Conservation (phyloP, 2,113 vertebrate genomes). For the Ptyas mucosa region DNA sequence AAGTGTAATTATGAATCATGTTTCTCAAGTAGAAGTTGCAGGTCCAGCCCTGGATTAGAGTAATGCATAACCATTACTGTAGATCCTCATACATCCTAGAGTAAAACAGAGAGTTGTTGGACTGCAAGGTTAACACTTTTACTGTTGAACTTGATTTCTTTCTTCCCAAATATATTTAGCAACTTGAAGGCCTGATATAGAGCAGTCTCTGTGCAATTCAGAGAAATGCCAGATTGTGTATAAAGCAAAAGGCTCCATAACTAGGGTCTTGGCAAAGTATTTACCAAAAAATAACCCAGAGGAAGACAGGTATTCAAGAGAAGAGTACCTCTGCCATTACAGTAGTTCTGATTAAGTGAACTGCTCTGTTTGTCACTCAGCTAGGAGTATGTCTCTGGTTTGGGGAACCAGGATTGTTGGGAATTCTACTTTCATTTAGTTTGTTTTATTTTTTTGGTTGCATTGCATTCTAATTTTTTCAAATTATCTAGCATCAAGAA, state of each 20-base stretch:
- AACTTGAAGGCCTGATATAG: neutral
- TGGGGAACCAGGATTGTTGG: neutral
- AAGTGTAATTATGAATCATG: constrained; percentile 14
- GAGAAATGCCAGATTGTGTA: neutral
- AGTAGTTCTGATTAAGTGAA: neutral
- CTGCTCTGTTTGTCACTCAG: neutral
- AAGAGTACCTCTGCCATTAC: neutral
- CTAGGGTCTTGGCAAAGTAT: neutral
- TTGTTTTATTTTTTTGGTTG: neutral
- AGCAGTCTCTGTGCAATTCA: neutral
- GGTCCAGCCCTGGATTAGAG: neutral
- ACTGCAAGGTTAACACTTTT: neutral
- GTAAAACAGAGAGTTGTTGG: neutral
- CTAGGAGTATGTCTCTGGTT: neutral
- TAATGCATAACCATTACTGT: neutral
- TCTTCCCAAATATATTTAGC: neutral
- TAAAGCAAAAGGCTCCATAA: neutral
- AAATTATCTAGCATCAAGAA: neutral
- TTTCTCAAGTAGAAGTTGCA: neutral
- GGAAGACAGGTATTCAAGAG: neutral
- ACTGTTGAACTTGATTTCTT: neutral
- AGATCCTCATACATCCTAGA: neutral
- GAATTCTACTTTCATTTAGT: neutral
- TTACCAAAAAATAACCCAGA: neutral
- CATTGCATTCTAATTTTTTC: neutral